Percentiles rank a stretch among this genome's conserved stretches.
Conservation (phyloP, 2,797 vertebrate species). For the Brotula barbata region DNA sequence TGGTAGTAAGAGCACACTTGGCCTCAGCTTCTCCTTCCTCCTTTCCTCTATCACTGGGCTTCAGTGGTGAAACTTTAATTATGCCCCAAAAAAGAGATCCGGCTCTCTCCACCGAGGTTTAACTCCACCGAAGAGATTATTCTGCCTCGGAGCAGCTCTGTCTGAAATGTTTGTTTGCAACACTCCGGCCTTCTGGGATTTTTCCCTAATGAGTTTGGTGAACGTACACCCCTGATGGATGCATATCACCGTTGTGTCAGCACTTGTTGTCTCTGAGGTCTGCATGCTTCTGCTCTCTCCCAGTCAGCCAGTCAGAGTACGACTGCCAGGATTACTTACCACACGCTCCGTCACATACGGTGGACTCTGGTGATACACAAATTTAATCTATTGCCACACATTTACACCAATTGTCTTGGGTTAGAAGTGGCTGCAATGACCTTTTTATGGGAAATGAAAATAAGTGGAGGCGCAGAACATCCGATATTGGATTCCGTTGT, state of each 20-base stretch:
- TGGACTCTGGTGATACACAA: constrained; percentile 43
- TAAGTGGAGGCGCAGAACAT: constrained; percentile 75
- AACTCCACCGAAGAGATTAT: constrained; percentile 15
- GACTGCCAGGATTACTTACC: constrained; percentile 30
- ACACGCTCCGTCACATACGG: constrained; percentile 12
- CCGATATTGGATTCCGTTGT: constrained; percentile 79
- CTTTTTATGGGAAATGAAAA: constrained; percentile 78
- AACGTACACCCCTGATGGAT: constrained; percentile 46
- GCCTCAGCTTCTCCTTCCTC: neutral
- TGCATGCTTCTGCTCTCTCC: neutral
- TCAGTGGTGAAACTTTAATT: neutral
- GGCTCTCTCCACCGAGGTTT: constrained; percentile 16
- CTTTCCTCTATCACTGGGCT: constrained; percentile 7
- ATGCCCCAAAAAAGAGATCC: neutral
- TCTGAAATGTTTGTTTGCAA: constrained; percentile 1
- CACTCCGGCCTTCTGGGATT: constrained; percentile 8
- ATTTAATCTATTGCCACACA: constrained; percentile 67
- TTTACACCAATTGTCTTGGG: constrained; percentile 69
- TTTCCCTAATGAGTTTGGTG: constrained; percentile 24
- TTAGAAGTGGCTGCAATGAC: constrained; percentile 73
- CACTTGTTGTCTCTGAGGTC: constrained; percentile 8
- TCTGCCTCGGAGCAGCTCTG: neutral
- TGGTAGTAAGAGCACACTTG: neutral
- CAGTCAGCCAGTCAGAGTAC: constrained; percentile 12
- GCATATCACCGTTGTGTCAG: constrained; percentile 34